Percentiles rank a stretch among this genome's conserved stretches.
Evolutionary conservation across 2,113 vertebrate species (phyloP).

Genomic region (Vanacampus margaritifer): DNA sequence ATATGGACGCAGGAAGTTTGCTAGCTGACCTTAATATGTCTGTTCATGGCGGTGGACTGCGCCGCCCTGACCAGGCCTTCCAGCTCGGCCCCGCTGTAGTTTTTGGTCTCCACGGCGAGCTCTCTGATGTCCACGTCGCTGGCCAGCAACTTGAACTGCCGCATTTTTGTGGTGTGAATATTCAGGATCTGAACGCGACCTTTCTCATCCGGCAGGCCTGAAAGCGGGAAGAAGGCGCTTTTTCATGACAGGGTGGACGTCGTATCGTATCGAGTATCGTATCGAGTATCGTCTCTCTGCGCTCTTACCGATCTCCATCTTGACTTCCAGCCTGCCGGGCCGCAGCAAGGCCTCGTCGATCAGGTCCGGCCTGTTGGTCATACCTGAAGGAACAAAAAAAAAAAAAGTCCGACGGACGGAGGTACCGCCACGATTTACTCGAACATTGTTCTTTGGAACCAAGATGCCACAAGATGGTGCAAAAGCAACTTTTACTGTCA

Average conservation of each 20-base stretch:
- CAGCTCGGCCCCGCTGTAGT: conserved; percentile 95
- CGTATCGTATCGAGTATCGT: no score
- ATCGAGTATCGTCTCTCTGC: neutral
- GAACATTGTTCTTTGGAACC: no score
- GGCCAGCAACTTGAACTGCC: conserved; percentile 82
- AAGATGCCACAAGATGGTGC: no score
- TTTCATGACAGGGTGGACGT: no score
- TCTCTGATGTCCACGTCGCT: conserved; percentile 83
- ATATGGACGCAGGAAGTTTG: neutral
- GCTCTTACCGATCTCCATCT: conserved; percentile 93
- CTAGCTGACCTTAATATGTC: conserved; percentile 92
- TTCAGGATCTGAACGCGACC: conserved; percentile 92
- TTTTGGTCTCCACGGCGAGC: conserved; percentile 89
- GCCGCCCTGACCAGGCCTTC: conserved; percentile 95
- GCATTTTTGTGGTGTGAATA: conserved; percentile 94
- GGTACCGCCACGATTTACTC: no score
- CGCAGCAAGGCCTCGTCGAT: conserved; percentile 97
- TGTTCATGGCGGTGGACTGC: conserved; percentile 98
- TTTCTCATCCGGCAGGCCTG: conserved; percentile 95
- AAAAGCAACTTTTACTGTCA: no score
- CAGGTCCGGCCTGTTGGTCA: conserved; percentile 98
- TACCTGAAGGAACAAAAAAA: conserved; percentile 78
- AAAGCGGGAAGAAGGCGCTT: neutral
- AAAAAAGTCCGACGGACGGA: no score
- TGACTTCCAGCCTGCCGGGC: conserved; percentile 94